A percentile compares a stretch with the other conserved stretches of the same genome.
phyloP scores from a whole-genome alignment of 2,797 vertebrate species.

The Huso huso region DNA sequence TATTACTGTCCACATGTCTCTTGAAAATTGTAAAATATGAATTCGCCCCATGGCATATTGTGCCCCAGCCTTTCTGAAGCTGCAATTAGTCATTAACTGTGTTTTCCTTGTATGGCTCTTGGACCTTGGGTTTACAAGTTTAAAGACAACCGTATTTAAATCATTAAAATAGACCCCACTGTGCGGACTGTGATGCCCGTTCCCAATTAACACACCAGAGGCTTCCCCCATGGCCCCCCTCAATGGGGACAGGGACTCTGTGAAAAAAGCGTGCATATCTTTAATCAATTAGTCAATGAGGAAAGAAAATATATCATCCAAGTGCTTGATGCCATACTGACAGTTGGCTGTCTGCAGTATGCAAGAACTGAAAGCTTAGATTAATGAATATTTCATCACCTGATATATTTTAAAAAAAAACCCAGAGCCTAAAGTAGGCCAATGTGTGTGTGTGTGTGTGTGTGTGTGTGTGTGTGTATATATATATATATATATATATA shows the following conservation, averaged over 20 bases:
- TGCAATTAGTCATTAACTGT: too few relatives aligned
- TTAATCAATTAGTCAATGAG: constrained; percentile 79
- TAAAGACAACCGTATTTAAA: too few relatives aligned
- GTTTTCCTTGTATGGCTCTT: too few relatives aligned
- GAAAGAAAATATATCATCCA: constrained; percentile 60
- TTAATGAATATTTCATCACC: constrained; percentile 73
- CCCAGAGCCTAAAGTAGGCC: constrained; percentile 71
- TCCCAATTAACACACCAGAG: constrained; percentile 67
- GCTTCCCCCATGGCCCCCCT: constrained; percentile 52
- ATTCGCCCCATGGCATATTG: too few relatives aligned
- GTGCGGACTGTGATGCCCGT: constrained; percentile 63
- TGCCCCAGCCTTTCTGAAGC: too few relatives aligned
- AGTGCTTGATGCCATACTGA: constrained; percentile 66
- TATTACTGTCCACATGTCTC: too few relatives aligned
- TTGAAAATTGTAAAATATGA: too few relatives aligned
- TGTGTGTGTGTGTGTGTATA: constrained; percentile 21
- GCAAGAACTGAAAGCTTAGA: constrained; percentile 64
- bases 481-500: too few relatives aligned
- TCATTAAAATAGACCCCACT: constrained; percentile 19
- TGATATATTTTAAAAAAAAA: constrained; percentile 71
- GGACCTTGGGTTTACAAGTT: too few relatives aligned
- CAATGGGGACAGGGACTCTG: constrained; percentile 57
- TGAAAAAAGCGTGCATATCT: constrained; percentile 69
- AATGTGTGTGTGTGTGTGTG: constrained; percentile 35
- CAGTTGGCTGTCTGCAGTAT: constrained; percentile 67